Percentiles rank a stretch among this genome's conserved stretches.
Evolutionary conservation across 2,113 vertebrate genomes (phyloP).

Genomic region (Sorex fumeus): DNA sequence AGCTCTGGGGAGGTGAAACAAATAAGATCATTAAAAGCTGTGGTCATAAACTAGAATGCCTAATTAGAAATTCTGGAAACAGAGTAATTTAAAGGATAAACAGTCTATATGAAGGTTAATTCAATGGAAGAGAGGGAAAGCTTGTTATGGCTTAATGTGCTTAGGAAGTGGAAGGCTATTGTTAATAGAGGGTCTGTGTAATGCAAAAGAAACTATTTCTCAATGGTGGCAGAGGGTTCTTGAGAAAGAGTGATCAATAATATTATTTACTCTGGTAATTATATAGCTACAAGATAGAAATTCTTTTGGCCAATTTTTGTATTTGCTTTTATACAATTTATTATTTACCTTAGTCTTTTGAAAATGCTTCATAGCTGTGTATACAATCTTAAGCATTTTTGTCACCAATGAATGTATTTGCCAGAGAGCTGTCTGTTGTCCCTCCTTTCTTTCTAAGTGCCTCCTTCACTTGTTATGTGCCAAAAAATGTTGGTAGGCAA

Average conservation of each 20-base stretch:
- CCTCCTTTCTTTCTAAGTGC: no score
- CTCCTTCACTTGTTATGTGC: no score
- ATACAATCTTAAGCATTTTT: neutral
- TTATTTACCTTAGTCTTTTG: neutral
- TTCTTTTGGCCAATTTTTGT: neutral
- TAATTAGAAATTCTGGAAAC: neutral
- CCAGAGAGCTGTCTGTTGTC: no score
- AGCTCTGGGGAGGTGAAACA: neutral
- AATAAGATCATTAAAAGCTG: neutral
- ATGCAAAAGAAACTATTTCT: neutral
- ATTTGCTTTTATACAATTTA: neutral
- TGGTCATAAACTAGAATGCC: neutral
- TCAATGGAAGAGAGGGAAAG: neutral
- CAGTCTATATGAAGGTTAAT: constrained; percentile 13
- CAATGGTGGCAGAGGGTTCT: neutral
- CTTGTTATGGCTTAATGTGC: neutral
- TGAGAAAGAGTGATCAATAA: neutral
- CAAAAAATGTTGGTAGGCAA: no score
- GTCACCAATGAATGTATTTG: neutral
- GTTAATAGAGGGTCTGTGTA: neutral
- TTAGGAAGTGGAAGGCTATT: neutral
- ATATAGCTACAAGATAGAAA: neutral
- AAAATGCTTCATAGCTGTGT: neutral
- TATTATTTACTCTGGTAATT: neutral
- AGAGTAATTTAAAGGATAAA: constrained; percentile 14